Evolutionary conservation across 2,888 invertebrate genomes (phyloP).

Genomic region (Hypena proboscidalis): DNA sequence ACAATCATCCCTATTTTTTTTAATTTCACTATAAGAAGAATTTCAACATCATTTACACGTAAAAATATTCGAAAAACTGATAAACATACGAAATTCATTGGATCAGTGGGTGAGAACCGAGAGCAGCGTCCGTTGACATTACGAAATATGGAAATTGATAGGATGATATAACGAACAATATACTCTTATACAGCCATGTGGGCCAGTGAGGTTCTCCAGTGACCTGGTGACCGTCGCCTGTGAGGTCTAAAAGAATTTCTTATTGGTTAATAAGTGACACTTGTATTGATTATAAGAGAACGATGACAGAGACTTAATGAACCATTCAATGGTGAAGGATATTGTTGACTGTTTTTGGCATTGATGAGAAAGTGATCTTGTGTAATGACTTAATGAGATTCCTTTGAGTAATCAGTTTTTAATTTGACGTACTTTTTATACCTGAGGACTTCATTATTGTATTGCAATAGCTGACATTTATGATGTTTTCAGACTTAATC

Average conservation of each 20-base stretch:
- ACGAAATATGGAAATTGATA: constrained; percentile 45
- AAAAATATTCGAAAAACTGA: constrained; percentile 18
- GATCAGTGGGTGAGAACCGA: constrained; percentile 40
- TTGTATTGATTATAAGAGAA: neutral
- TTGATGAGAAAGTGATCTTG: no score
- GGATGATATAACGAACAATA: constrained; percentile 52
- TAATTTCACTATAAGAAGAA: constrained; percentile 1
- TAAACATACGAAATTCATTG: constrained; percentile 31
- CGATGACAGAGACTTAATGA: neutral
- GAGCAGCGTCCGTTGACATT: constrained; percentile 35
- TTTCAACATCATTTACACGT: constrained; percentile 8
- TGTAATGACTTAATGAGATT: no score
- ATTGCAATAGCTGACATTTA: no score
- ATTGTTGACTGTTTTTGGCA: no score
- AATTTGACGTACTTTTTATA: no score
- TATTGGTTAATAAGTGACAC: constrained; percentile 5
- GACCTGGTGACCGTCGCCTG: constrained; percentile 36
- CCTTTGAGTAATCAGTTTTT: no score
- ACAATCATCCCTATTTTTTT: no score
- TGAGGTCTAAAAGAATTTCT: constrained; percentile 15
- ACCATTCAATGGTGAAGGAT: neutral
- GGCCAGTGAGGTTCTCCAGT: constrained; percentile 40
- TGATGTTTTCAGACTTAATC: no score
- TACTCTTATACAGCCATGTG: constrained; percentile 42
- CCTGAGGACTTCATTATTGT: no score